phyloP scores from a whole-genome alignment of 2,113 vertebrate species.

The Cranoglanis bouderius region DNA sequence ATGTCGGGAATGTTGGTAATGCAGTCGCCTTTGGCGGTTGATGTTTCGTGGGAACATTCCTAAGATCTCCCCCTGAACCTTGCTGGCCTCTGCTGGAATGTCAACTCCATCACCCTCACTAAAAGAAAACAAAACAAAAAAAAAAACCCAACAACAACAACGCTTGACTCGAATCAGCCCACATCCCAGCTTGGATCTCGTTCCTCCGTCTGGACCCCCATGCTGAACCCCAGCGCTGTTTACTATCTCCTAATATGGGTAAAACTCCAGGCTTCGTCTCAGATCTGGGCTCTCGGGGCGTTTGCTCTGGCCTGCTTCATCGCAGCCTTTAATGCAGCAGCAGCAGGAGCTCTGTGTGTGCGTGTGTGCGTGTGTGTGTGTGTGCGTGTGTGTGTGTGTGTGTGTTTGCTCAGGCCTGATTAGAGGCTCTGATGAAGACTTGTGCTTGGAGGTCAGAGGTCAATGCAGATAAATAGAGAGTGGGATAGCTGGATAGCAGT shows the following conservation, averaged over 20 bases:
- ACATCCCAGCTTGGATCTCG: not conserved
- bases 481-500: not conserved
- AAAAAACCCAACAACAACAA: conserved; percentile 1
- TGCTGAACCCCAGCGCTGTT: conserved; percentile 34
- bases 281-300: conserved; percentile 7
- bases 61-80: conserved; percentile 61
- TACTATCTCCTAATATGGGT: conserved; percentile 72
- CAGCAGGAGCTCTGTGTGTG: conserved; percentile 23
- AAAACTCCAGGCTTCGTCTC: conserved; percentile 46
- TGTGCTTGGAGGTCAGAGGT: not conserved
- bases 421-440: conserved; percentile 5
- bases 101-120: conserved; percentile 47
- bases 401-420: conserved; percentile 30
- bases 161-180: conserved; percentile 12
- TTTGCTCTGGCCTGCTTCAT: conserved; percentile 40
- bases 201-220: conserved; percentile 17
- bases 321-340: not conserved
- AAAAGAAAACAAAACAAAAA: not conserved
- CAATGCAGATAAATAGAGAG: conserved; percentile 1
- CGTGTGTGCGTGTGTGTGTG: not conserved
- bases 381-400: conserved; percentile 3
- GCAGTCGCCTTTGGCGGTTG: conserved; percentile 46
- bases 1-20: conserved; percentile 48
- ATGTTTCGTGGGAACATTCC: conserved; percentile 72
- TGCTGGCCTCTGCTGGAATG: conserved; percentile 43